Percentiles rank a stretch among this genome's conserved stretches.
Evolutionary conservation across 2,888 invertebrate species (phyloP).

Genomic region (Ormyrus rosae): DNA sequence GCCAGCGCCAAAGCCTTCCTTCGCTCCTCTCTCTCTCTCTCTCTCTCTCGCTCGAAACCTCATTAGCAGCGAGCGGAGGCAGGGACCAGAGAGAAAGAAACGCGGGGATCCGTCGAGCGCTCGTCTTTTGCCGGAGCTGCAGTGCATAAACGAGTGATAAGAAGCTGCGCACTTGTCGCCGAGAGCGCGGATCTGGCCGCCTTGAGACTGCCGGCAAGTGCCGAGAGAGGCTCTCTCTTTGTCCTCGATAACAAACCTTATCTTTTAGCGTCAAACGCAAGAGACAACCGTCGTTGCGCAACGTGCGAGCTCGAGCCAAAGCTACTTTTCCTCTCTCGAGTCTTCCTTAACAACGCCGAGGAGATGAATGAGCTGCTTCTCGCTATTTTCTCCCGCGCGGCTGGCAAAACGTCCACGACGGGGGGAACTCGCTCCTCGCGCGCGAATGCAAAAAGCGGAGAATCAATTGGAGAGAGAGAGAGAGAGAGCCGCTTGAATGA

Average conservation of each 20-base stretch:
- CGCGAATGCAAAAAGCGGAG: background rate
- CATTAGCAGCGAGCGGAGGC: constrained; percentile 11
- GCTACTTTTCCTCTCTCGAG: too few relatives aligned
- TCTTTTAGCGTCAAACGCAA: background rate
- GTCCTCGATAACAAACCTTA: background rate
- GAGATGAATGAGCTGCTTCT: too few relatives aligned
- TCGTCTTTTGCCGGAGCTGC: background rate
- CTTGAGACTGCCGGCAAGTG: constrained; percentile 3
- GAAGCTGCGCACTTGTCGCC: constrained; percentile 13
- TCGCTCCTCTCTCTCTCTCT: background rate
- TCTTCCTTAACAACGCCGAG: too few relatives aligned
- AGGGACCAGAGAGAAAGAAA: background rate
- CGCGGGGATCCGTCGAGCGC: background rate
- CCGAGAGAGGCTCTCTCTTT: background rate
- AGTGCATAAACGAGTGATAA: constrained; percentile 10
- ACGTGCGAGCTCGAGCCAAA: too few relatives aligned
- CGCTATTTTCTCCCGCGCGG: too few relatives aligned
- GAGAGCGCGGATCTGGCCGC: background rate
- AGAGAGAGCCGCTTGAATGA: constrained; percentile 13
- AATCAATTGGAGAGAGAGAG: constrained; percentile 4
- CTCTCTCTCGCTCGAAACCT: constrained; percentile 13
- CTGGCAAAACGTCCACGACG: too few relatives aligned
- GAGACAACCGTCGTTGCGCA: background rate
- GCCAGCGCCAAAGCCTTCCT: background rate
- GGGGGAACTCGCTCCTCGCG: too few relatives aligned